Percentiles rank a stretch among this genome's conserved stretches.
phyloP scores from a whole-genome alignment of 2,797 vertebrate genomes.

The Syngnathus acus region DNA sequence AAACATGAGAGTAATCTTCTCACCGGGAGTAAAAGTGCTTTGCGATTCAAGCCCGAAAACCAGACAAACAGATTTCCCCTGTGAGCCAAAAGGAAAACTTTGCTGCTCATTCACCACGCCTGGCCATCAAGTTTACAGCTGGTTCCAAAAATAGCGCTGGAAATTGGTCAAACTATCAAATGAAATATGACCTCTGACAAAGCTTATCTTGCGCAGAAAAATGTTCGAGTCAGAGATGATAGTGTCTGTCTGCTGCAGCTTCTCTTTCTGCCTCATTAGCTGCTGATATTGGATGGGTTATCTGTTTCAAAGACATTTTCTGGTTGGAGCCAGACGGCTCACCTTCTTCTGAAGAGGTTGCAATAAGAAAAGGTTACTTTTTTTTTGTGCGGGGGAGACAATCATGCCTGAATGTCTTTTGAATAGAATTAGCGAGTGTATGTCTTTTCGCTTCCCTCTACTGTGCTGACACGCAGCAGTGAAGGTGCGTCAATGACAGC shows the following conservation, averaged over 20 bases:
- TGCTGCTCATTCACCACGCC: conserved; percentile 35
- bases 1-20: conserved; percentile 72
- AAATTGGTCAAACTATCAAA: conserved; percentile 62
- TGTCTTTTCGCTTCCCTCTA: conserved; percentile 9
- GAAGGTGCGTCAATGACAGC: conserved; percentile 38
- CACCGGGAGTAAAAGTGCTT: conserved; percentile 55
- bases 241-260: conserved; percentile 44
- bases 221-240: conserved; percentile 48
- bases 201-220: conserved; percentile 56
- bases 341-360: conserved; percentile 38
- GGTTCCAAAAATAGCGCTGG: conserved; percentile 51
- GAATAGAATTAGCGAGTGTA: conserved; percentile 39
- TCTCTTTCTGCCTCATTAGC: conserved; percentile 61
- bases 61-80: conserved; percentile 67
- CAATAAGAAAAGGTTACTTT: conserved; percentile 33
- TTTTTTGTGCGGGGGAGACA: conserved; percentile 21
- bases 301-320: conserved; percentile 52
- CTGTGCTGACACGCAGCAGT: conserved; percentile 16
- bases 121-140: conserved; percentile 46
- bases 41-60: conserved; percentile 44
- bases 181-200: conserved; percentile 59
- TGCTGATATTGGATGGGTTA: conserved; percentile 60
- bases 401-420: conserved; percentile 29
- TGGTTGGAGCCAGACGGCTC: conserved; percentile 25
- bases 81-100: conserved; percentile 48